A percentile compares a stretch with the other conserved stretches of the same genome.
Conservation (phyloP, 2,888 invertebrate genomes). For the Trisateles emortualis region DNA sequence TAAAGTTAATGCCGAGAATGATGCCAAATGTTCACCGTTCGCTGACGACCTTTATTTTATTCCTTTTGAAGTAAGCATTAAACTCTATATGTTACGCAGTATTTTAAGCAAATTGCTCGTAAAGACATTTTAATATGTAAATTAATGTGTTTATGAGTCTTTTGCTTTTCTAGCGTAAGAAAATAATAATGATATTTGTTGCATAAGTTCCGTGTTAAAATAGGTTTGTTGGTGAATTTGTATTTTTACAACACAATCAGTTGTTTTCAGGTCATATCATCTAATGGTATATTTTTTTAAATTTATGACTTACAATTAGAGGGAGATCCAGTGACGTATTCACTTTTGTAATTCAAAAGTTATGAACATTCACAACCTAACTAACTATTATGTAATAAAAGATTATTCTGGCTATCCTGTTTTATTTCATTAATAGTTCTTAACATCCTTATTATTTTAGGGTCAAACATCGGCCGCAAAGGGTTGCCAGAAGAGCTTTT, state of each 20-base stretch:
- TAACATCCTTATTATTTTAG: no score
- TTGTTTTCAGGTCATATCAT: constrained; percentile 23
- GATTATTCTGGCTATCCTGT: no score
- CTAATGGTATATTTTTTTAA: constrained; percentile 31
- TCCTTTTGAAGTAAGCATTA: constrained; percentile 22
- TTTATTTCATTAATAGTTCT: no score
- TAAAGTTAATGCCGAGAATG: constrained; percentile 29
- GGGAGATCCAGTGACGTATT: no score
- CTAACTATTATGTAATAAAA: no score
- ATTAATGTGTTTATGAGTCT: constrained; percentile 25
- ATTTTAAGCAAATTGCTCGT: constrained; percentile 33
- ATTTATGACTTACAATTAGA: no score
- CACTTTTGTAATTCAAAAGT: no score
- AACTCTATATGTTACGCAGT: constrained; percentile 25
- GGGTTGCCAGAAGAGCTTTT: no score
- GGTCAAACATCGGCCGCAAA: no score
- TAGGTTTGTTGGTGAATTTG: constrained; percentile 16
- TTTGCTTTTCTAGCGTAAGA: constrained; percentile 17
- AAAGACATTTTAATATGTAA: constrained; percentile 32
- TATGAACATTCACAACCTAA: no score
- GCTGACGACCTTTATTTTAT: constrained; percentile 21
- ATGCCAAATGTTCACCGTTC: constrained; percentile 25
- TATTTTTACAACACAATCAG: constrained; percentile 29
- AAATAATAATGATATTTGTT: constrained; percentile 27
- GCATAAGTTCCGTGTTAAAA: constrained; percentile 28